These are phyloP conservation scores for Philopotamus ludificatus DNA, from an alignment of 1,140 invertebrate genomes.

Conservation along the genomic window DNA sequence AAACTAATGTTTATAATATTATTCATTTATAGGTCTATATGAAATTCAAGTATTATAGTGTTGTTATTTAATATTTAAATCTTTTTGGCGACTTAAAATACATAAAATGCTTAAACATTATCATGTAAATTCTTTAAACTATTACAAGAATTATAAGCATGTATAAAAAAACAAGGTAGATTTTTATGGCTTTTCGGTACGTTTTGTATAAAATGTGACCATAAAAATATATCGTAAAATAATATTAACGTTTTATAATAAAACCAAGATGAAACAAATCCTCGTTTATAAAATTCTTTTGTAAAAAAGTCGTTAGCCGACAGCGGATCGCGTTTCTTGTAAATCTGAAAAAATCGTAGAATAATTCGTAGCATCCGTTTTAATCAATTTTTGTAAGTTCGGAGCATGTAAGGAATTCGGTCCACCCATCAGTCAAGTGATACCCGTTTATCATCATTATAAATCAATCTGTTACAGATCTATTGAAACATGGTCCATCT, in stretches of 20 bases:
- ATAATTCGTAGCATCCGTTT: not conserved
- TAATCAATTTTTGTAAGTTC: not conserved
- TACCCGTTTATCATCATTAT: slow-evolving; percentile 27
- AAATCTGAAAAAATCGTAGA: not conserved
- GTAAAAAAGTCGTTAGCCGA: not conserved
- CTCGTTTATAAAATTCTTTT: not conserved
- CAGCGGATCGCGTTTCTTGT: not conserved
- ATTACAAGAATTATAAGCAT: not conserved
- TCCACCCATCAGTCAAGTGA: slow-evolving; percentile 2
- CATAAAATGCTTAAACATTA: not conserved
- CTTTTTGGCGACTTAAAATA: not conserved
- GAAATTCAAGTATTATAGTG: no score
- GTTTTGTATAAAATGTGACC: slow-evolving; percentile 24
- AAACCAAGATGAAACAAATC: not conserved
- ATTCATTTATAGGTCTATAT: not conserved
- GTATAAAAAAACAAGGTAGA: not conserved
- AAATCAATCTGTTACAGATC: slow-evolving; percentile 33
- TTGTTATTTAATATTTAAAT: no score
- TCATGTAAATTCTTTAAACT: not conserved
- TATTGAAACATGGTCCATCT: slow-evolving; percentile 14
- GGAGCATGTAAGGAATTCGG: not conserved
- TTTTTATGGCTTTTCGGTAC: slow-evolving; percentile 17
- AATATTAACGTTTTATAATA: not conserved
- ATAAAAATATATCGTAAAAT: slow-evolving; percentile 31
- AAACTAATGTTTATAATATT: not conserved